phyloP scores from a whole-genome alignment of 2,113 vertebrate species.

The Poecilia latipinna region DNA sequence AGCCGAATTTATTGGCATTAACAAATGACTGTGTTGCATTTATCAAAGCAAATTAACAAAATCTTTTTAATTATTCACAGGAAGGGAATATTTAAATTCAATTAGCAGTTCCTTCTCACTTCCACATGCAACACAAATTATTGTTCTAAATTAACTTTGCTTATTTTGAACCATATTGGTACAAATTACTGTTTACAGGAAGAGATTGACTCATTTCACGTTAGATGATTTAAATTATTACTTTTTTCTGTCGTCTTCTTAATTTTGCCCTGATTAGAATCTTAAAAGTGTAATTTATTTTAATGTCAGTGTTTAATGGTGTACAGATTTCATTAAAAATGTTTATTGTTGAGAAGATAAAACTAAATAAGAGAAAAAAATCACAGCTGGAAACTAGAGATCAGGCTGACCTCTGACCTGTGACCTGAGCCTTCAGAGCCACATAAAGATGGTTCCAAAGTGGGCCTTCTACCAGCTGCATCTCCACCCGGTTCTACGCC shows the following conservation, averaged over 20 bases:
- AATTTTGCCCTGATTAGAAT: neutral
- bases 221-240: neutral
- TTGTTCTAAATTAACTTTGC: neutral
- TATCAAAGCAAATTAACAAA: conserved; percentile 1
- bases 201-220: neutral
- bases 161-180: neutral
- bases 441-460: too few relatives aligned
- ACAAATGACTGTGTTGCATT: neutral
- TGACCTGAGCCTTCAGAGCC: too few relatives aligned
- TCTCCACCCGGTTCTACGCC: too few relatives aligned
- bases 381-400: too few relatives aligned
- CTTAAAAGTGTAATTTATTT: too few relatives aligned
- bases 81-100: conserved; percentile 2
- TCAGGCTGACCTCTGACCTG: too few relatives aligned
- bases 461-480: too few relatives aligned
- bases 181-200: conserved; percentile 7
- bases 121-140: neutral
- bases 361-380: too few relatives aligned
- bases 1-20: neutral
- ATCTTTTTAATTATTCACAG: neutral
- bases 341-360: too few relatives aligned
- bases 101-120: conserved; percentile 1
- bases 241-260: neutral
- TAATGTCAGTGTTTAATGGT: too few relatives aligned
- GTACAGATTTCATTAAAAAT: too few relatives aligned